These are phyloP conservation scores for Anser cygnoides DNA, from an alignment of 2,113 vertebrate genomes.

Conservation along the genomic window DNA sequence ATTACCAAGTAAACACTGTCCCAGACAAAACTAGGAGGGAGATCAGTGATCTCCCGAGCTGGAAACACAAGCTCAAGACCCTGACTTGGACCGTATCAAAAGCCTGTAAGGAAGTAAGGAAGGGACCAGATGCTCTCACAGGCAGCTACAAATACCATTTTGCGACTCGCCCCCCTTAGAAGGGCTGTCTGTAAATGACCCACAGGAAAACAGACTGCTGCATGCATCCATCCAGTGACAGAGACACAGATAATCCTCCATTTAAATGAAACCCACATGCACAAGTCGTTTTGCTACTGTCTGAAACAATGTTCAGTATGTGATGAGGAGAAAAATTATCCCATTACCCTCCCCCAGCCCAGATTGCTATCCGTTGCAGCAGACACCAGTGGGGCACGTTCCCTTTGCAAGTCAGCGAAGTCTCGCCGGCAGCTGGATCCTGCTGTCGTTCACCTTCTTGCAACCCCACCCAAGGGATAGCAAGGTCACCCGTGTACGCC, in stretches of 20 bases:
- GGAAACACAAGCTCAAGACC: background rate
- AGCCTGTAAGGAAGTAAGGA: background rate
- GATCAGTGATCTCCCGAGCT: background rate
- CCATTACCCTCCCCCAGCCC: background rate
- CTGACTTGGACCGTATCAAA: background rate
- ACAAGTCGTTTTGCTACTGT: background rate
- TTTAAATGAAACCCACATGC: fast-evolving
- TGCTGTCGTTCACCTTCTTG: background rate
- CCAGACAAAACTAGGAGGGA: background rate
- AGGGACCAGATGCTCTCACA: background rate
- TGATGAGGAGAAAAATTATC: background rate
- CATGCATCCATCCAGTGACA: background rate
- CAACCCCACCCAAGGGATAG: constrained; percentile 31
- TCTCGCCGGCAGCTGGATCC: background rate
- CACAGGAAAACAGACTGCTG: background rate
- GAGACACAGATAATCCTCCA: background rate
- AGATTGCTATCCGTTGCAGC: background rate
- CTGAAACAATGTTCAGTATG: background rate
- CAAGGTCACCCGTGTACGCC: background rate
- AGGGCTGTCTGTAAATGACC: background rate
- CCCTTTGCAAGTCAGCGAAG: constrained; percentile 25
- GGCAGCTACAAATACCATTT: background rate
- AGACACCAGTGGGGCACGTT: background rate
- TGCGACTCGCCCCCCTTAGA: background rate
- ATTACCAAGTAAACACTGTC: background rate